Evolutionary conservation across 2,797 vertebrate species (phyloP).

Genomic region (Coluber constrictor): DNA sequence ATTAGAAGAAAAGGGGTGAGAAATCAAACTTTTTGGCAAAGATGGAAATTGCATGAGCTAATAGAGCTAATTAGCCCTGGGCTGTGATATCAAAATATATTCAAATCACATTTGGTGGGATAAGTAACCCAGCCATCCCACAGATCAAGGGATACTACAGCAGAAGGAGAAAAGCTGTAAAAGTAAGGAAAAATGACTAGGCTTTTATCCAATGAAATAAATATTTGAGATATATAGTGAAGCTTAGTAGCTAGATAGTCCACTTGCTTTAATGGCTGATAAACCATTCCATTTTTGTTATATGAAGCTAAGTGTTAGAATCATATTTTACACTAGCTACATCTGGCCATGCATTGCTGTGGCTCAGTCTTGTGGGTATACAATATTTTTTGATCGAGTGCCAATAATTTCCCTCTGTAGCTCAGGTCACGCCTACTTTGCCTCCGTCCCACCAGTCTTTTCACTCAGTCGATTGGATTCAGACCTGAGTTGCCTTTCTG

Average conservation of each 20-base stretch:
- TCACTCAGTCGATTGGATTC: no score
- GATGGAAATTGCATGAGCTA: constrained; percentile 13
- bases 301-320: neutral
- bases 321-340: neutral
- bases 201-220: neutral
- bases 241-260: constrained; percentile 17
- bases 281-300: neutral
- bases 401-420: no score
- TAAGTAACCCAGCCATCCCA: neutral
- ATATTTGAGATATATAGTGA: neutral
- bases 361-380: no score
- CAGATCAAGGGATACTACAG: neutral
- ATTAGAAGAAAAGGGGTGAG: neutral
- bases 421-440: no score
- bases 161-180: neutral
- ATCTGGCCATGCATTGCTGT: no score
- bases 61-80: neutral
- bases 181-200: constrained; percentile 18
- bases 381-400: no score
- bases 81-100: neutral
- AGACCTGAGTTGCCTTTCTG: no score
- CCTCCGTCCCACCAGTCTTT: no score
- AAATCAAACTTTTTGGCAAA: neutral
- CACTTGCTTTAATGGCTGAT: constrained; percentile 1
- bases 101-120: neutral